phyloP scores from a whole-genome alignment of 2,888 invertebrate genomes.

The Gisinianus flammeolus region DNA sequence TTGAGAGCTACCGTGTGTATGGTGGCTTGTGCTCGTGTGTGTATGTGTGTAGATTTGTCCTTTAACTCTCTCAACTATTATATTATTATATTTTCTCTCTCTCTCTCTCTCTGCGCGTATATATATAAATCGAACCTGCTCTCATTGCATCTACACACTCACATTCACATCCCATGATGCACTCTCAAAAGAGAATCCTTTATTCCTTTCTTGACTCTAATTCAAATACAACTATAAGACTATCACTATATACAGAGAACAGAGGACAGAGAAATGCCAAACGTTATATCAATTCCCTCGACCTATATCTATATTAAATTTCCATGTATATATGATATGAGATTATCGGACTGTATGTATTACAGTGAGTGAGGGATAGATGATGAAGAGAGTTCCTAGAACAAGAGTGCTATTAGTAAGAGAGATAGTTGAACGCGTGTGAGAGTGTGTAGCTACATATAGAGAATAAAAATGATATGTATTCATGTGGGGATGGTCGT shows the following conservation, averaged over 20 bases:
- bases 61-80: background rate
- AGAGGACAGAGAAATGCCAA: background rate
- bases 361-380: too few species aligned
- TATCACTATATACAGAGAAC: background rate
- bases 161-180: background rate
- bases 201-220: background rate
- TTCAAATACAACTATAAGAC: constrained; percentile 7
- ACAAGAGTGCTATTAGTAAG: background rate
- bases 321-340: background rate
- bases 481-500: constrained; percentile 6
- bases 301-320: background rate
- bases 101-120: constrained; percentile 23
- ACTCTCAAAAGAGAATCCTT: background rate
- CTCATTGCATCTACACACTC: constrained; percentile 10
- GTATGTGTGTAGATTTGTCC: background rate
- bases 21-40: background rate
- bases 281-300: background rate
- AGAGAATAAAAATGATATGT: too few species aligned
- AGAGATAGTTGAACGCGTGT: background rate
- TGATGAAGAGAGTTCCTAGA: background rate
- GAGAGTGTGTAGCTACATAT: too few species aligned
- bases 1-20: constrained; percentile 1
- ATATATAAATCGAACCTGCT: constrained; percentile 23
- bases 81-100: constrained; percentile 20
- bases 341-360: background rate